phyloP scores from a whole-genome alignment of 2,888 invertebrate species.

The Spilarctia lutea region DNA sequence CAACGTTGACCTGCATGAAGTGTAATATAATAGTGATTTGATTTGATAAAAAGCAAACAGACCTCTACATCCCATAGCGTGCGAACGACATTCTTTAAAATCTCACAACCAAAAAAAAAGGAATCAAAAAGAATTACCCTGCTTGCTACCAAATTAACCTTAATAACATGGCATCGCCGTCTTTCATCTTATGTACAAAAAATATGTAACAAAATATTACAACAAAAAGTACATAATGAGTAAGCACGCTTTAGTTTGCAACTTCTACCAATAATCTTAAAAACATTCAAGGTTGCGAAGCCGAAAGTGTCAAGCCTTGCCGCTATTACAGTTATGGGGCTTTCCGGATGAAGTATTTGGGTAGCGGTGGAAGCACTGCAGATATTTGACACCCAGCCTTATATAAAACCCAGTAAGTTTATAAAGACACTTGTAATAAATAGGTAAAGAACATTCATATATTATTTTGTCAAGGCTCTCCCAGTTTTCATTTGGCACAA shows the following conservation, averaged over 20 bases:
- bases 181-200: neutral
- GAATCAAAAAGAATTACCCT: too few species aligned
- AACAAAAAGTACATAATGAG: neutral
- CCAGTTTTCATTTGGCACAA: too few species aligned
- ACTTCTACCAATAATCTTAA: constrained; percentile 49
- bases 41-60: too few species aligned
- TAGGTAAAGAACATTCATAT: neutral
- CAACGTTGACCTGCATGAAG: too few species aligned
- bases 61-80: too few species aligned
- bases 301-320: constrained; percentile 74
- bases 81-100: too few species aligned
- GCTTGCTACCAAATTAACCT: too few species aligned
- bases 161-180: too few species aligned
- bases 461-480: too few species aligned
- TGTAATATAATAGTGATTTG: too few species aligned
- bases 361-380: neutral
- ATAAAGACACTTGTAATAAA: neutral
- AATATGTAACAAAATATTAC: neutral
- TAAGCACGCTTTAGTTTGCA: constrained; percentile 38
- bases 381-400: neutral
- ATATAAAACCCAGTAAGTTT: neutral
- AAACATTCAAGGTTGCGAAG: constrained; percentile 69
- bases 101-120: too few species aligned
- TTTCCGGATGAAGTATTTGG: constrained; percentile 38
- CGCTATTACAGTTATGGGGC: constrained; percentile 38